Percentiles rank a stretch among this genome's conserved stretches.
phyloP scores from a whole-genome alignment of 2,888 invertebrate species.

The Hedychridium roseum region DNA sequence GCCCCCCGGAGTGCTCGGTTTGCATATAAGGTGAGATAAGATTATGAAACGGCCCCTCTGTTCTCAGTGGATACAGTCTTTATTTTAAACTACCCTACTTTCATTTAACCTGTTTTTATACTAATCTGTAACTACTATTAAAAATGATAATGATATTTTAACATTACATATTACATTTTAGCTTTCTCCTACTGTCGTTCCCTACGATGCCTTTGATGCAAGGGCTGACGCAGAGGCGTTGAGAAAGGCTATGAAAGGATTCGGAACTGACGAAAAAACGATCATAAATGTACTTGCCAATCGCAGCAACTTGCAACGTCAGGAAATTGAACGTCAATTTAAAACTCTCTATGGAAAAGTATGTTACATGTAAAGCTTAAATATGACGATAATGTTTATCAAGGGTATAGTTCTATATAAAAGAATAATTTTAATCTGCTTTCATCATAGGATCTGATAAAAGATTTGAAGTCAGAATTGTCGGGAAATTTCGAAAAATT shows the following conservation, averaged over 20 bases:
- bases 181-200: slow-evolving; percentile 64
- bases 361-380: slow-evolving; percentile 24
- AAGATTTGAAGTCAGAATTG: slow-evolving; percentile 68
- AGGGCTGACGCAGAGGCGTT: slow-evolving; percentile 66
- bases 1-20: slow-evolving; percentile 50
- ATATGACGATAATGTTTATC: background rate
- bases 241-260: slow-evolving; percentile 70
- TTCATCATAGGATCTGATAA: slow-evolving; percentile 61
- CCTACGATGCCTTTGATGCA: slow-evolving; percentile 62
- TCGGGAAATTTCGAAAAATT: slow-evolving; percentile 69
- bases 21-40: slow-evolving; percentile 52
- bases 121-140: too few relatives aligned
- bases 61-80: too few relatives aligned
- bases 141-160: too few relatives aligned
- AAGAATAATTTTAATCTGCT: background rate
- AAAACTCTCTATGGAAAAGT: slow-evolving; percentile 74
- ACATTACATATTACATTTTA: slow-evolving; percentile 48
- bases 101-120: too few relatives aligned
- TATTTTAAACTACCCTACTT: too few relatives aligned
- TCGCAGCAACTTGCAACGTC: slow-evolving; percentile 70
- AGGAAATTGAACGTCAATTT: slow-evolving; percentile 68
- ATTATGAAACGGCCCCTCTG: too few relatives aligned
- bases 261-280: slow-evolving; percentile 71
- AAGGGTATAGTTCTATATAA: background rate
- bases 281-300: slow-evolving; percentile 69